A percentile compares a stretch with the other conserved stretches of the same genome.
phyloP scores from a whole-genome alignment of 2,113 vertebrate species.

The Oenanthe melanoleuca region DNA sequence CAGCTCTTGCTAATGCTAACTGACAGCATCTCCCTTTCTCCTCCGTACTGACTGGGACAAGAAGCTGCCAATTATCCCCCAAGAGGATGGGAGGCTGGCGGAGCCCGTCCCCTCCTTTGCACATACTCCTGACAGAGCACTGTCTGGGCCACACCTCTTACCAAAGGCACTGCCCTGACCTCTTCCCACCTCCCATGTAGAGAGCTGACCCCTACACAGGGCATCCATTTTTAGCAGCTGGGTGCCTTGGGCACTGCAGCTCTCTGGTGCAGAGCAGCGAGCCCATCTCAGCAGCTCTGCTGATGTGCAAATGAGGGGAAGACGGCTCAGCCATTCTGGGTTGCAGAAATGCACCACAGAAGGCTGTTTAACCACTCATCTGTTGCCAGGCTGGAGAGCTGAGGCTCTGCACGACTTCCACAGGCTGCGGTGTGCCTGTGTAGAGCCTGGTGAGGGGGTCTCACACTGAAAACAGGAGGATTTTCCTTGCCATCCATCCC shows the following conservation, averaged over 20 bases:
- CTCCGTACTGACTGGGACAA: background rate
- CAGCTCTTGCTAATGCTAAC: slow-evolving; percentile 53
- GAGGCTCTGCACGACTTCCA: rapidly evolving
- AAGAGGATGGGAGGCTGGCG: background rate
- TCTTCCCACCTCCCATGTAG: background rate
- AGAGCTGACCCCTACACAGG: background rate
- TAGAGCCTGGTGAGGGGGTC: rapidly evolving
- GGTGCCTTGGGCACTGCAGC: background rate
- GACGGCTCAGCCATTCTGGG: background rate
- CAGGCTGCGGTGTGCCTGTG: rapidly evolving
- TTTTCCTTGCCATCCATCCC: background rate
- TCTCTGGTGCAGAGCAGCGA: background rate
- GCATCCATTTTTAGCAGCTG: slow-evolving; percentile 17
- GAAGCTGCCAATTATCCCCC: slow-evolving; percentile 45
- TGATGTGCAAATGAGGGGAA: background rate
- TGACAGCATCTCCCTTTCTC: slow-evolving; percentile 52
- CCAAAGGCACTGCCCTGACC: background rate
- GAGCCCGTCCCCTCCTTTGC: background rate
- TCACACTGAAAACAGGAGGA: background rate
- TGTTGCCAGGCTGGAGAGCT: background rate
- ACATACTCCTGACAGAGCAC: background rate
- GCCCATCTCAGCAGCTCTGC: background rate
- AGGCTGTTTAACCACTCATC: background rate
- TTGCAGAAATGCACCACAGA: background rate
- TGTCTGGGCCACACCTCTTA: background rate